A percentile compares a stretch with the other conserved stretches of the same genome.
These are phyloP conservation scores for Xestoiulus laeticollis DNA, from an alignment of 2,888 invertebrate genomes.

Conservation along the genomic window DNA sequence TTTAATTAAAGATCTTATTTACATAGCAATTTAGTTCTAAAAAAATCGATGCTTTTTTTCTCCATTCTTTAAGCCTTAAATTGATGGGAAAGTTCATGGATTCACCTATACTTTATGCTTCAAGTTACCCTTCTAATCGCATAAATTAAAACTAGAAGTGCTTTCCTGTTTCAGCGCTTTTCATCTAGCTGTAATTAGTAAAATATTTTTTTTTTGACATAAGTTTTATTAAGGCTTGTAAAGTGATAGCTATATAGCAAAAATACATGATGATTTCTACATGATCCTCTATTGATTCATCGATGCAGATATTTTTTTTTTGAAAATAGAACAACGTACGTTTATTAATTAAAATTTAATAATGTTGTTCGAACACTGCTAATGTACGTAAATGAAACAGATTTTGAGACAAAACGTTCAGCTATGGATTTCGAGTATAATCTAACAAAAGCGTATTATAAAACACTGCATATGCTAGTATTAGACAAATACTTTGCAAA, in stretches of 20 bases:
- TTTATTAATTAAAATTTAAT: no score
- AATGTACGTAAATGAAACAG: no score
- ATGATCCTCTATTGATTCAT: no score
- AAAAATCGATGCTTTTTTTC: neutral
- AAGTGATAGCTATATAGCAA: neutral
- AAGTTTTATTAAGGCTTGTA: neutral
- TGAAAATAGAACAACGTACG: no score
- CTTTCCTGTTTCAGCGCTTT: neutral
- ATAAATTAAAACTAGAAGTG: neutral
- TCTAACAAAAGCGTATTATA: no score
- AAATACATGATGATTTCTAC: no score
- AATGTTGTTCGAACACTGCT: no score
- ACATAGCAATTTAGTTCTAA: neutral
- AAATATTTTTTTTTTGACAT: neutral
- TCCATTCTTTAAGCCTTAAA: neutral
- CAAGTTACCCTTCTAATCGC: neutral
- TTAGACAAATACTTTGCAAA: no score
- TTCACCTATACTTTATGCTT: neutral
- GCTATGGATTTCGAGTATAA: no score
- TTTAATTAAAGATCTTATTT: slow-evolving; percentile 10
- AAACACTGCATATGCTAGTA: no score
- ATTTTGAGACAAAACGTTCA: no score
- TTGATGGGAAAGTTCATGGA: neutral
- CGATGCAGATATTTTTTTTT: no score
- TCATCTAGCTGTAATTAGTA: neutral